Evolutionary conservation across 2,113 vertebrate genomes (phyloP).

Genomic region (Procavia capensis): DNA sequence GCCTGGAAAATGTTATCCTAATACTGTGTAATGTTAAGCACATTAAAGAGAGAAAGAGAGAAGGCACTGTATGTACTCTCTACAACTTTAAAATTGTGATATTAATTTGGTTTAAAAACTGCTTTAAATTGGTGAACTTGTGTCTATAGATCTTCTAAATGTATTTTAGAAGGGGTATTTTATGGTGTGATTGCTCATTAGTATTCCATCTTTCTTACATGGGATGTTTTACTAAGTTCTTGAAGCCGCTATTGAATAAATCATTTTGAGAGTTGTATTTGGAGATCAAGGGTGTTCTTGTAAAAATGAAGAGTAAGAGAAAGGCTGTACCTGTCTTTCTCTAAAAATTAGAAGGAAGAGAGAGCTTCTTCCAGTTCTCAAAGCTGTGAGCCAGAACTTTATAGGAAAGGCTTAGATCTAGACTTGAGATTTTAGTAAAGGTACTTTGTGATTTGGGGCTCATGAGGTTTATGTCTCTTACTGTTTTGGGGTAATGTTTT

Average conservation of each 20-base stretch:
- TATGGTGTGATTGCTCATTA: background rate
- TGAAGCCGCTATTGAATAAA: background rate
- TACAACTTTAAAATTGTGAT: constrained; percentile 14
- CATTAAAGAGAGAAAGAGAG: background rate
- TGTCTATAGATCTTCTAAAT: background rate
- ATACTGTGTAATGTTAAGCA: constrained; percentile 49
- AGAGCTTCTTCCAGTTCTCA: background rate
- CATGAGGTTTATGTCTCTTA: background rate
- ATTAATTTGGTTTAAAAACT: background rate
- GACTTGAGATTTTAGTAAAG: background rate
- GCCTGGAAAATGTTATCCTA: constrained; percentile 60
- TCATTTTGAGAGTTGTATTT: background rate
- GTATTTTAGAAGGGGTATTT: background rate
- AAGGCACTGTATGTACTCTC: background rate
- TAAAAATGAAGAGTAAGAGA: background rate
- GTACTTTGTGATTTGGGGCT: background rate
- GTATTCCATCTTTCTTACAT: background rate
- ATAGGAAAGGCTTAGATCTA: background rate
- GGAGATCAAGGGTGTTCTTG: background rate
- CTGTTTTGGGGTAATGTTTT: background rate
- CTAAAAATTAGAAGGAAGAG: background rate
- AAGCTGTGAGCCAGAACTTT: background rate
- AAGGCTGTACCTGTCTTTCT: background rate
- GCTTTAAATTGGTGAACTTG: background rate
- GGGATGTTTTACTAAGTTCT: background rate